Base-by-base conservation (phyloP, 2,113 vertebrate genomes). In the Brachionichthys hirsutus region DNA sequence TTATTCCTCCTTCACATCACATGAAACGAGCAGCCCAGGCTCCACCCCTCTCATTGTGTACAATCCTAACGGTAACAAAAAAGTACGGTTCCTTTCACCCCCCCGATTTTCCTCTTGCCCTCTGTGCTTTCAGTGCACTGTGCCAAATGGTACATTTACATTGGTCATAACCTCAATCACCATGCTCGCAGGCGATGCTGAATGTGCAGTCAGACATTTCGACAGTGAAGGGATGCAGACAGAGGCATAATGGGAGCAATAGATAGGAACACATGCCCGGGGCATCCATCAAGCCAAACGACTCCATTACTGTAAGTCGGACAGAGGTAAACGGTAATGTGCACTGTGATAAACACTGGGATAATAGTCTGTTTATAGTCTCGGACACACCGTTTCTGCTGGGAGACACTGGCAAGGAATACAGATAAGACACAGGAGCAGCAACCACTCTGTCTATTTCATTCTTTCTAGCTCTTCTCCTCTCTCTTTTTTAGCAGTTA, bases 281-380 rank as follows among this genome's bases (percentile, higher is more conserved):
- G 88, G 86, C 85, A 89, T 89, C 86, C 83, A 85, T 89, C 88
- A 89, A 84, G 85, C 83, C 80, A 86, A 89, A 89, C 75, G 88
- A 87, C 88, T 89, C 88, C 78, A 89, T 89, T 89, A 88, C 88
- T 87, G 86, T 89, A 87, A 87, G 86, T 87, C 86, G 48, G 83
- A 88, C 85, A 73, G 83, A 88, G 82, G 83, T 78, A 84, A 84
- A 75, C 82, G 74, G 85, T 86, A 89, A 89, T 85, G 86, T 84
- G 83, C 70, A 30, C 75, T 77, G 82, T 84, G 88, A 89, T 89
- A 86, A 88, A 88, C 85, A 87, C 81, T 73, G 15, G 86, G 82
- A 89, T 89, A 87, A 86, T 85, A 85, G 85, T 89, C 66, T 87
- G 88, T 89, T 89, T 89, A 88, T 87, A 83, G 84, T 74, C 77